Percentiles rank a stretch among this genome's conserved stretches.
Evolutionary conservation across 2,113 vertebrate species (phyloP).

Genomic region (Paramormyrops kingsleyae): DNA sequence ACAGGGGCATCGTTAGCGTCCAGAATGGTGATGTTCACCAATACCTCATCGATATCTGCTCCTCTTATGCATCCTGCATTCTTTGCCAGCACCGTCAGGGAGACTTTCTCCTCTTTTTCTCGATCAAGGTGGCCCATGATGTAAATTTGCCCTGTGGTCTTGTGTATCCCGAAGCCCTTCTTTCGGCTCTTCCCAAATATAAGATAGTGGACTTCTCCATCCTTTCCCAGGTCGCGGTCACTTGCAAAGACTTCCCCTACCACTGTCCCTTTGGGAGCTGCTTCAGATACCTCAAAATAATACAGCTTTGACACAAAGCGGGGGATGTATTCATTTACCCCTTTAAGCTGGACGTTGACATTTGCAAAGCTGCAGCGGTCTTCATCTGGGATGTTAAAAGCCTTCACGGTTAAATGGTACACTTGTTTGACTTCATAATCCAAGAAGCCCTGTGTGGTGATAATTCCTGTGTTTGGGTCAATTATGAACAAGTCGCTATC

Average conservation of each 20-base stretch:
- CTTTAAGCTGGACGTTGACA: slow-evolving; percentile 81
- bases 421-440: slow-evolving; percentile 95
- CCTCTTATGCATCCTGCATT: slow-evolving; percentile 84
- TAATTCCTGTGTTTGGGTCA: slow-evolving; percentile 87
- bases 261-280: slow-evolving; percentile 76
- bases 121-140: slow-evolving; percentile 83
- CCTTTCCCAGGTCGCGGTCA: slow-evolving; percentile 85
- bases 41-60: slow-evolving; percentile 89
- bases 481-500: slow-evolving; percentile 95
- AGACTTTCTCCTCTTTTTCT: slow-evolving; percentile 87
- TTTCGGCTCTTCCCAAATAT: slow-evolving; percentile 86
- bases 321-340: slow-evolving; percentile 94
- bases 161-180: slow-evolving; percentile 83
- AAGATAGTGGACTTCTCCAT: slow-evolving; percentile 88
- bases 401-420: slow-evolving; percentile 87
- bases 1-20: slow-evolving; percentile 93
- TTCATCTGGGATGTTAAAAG: slow-evolving; percentile 92
- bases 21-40: slow-evolving; percentile 84
- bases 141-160: slow-evolving; percentile 80
- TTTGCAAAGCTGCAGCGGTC: slow-evolving; percentile 86
- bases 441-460: slow-evolving; percentile 94
- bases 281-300: slow-evolving; percentile 93
- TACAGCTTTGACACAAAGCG: slow-evolving; percentile 95
- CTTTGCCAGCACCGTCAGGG: slow-evolving; percentile 86
- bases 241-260: slow-evolving; percentile 97